Base-by-base conservation (phyloP, 2,113 vertebrate species). In the Campylomormyrus tamandua region DNA sequence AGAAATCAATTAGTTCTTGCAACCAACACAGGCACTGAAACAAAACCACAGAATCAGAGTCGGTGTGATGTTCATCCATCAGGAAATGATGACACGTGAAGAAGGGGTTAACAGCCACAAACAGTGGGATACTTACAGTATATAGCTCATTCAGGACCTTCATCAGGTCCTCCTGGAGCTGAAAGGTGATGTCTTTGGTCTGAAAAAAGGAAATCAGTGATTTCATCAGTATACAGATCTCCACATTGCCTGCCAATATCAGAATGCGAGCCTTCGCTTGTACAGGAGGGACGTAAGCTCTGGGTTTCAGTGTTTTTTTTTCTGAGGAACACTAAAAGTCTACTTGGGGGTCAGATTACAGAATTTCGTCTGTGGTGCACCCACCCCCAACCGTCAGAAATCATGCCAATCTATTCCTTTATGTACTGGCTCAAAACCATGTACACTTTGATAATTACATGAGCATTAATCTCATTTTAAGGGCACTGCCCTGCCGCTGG, bases 61-160 rank as follows among this genome's bases (percentile, higher is more conserved):
- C 2, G 35, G 15, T 83, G 80, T 45, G 27, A 35, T 74, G 27
- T 74, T 74, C 31, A 11, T 74, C 27, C 27, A 9, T 77, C 31
- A 39, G 19, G 35, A 46, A 42, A 42, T 48, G 7, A 45, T 8
- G 46, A 10, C 45, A 46, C 0, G 2, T 45, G 17, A 35, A 27
- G 11, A 27, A 87, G 27, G 13, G 13, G 35, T 58, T 11, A n/a
- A 24, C 45, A 8, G 45, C 74, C 11, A 53, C 27, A 21, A 31
- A n/a, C 89, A 66, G 13, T 91, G 80, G 91, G 80, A 11, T 92
- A 95, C 98, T 98, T 96, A 99, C 98, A 91, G 98, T 99, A 94
- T 99, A 99, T 35, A 99, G 97, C 95, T 99, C 98, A 13, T 98
- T 99, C 90, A 99, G 97, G 93, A 99, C 98, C 96, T 98, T 99